Percentiles rank a stretch among this genome's conserved stretches.
Conservation (phyloP, 2,888 invertebrate species). For the Argyresthia goedartella region DNA sequence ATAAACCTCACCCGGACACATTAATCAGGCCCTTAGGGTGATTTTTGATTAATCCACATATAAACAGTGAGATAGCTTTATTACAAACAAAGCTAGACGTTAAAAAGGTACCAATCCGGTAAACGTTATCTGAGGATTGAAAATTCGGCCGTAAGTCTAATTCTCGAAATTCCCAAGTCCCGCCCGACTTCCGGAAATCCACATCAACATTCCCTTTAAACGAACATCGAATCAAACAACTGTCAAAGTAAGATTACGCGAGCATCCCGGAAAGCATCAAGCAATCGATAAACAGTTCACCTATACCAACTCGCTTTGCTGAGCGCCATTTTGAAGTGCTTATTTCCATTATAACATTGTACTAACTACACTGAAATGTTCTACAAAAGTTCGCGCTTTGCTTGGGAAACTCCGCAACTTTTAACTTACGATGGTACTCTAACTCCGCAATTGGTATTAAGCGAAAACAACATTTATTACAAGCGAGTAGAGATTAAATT, state of each 20-base stretch:
- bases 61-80: too few species aligned
- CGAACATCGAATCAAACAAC: constrained; percentile 7
- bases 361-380: constrained; percentile 72
- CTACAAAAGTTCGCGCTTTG: constrained; percentile 72
- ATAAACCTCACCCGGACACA: too few species aligned
- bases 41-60: too few species aligned
- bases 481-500: constrained; percentile 67
- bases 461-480: constrained; percentile 70
- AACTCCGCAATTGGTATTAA: constrained; percentile 62
- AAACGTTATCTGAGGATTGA: too few species aligned
- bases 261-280: background rate
- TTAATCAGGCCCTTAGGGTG: too few species aligned
- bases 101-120: too few species aligned
- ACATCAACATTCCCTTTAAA: background rate
- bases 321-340: constrained; percentile 70
- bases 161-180: too few species aligned
- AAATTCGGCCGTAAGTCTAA: too few species aligned
- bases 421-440: constrained; percentile 46
- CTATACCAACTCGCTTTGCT: constrained; percentile 47
- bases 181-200: background rate
- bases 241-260: constrained; percentile 7
- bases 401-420: constrained; percentile 70
- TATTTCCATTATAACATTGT: constrained; percentile 72
- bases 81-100: too few species aligned
- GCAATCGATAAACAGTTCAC: constrained; percentile 39